Evolutionary conservation across 2,113 vertebrate genomes (phyloP).

Genomic region (Brachyhypopomus gauderio): DNA sequence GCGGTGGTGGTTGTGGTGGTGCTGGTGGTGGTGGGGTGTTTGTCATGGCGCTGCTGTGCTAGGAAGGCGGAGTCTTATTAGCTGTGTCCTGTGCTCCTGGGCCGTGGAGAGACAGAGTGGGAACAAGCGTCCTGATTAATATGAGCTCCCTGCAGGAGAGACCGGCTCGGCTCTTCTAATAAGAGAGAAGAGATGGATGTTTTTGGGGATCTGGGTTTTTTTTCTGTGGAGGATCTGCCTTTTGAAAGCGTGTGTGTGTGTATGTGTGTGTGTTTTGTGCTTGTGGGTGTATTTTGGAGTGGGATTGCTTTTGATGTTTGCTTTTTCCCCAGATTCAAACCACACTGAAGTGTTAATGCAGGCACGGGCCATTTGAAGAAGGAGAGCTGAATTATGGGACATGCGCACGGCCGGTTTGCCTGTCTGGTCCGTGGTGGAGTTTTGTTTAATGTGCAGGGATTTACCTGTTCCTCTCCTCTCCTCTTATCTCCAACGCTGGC

Average conservation of each 20-base stretch:
- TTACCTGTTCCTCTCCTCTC: conserved; percentile 83
- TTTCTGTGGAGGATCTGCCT: neutral
- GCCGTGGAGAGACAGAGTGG: conserved; percentile 87
- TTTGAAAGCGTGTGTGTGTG: conserved; percentile 24
- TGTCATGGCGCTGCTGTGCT: conserved; percentile 89
- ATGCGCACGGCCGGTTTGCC: neutral
- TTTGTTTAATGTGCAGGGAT: conserved; percentile 84
- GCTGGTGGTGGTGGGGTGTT: conserved; percentile 90
- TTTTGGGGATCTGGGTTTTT: neutral
- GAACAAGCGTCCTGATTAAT: conserved; percentile 98
- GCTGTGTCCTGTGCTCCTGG: conserved; percentile 85
- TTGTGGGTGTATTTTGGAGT: conserved; percentile 11
- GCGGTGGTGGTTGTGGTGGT: conserved; percentile 96
- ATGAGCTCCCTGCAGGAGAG: conserved; percentile 91
- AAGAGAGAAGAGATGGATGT: conserved; percentile 84
- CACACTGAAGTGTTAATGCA: conserved; percentile 44
- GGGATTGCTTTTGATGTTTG: conserved; percentile 37
- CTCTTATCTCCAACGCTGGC: conserved; percentile 86
- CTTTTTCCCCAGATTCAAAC: conserved; percentile 26
- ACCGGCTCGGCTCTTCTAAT: conserved; percentile 89
- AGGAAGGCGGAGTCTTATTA: conserved; percentile 86
- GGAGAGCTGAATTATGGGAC: conserved; percentile 21
- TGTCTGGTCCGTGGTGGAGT: conserved; percentile 54
- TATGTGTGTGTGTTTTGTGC: neutral
- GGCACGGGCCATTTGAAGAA: conserved; percentile 28